These are phyloP conservation scores for Peromyscus maniculatus DNA, from an alignment of 2,113 vertebrate genomes.

Conservation along the genomic window DNA sequence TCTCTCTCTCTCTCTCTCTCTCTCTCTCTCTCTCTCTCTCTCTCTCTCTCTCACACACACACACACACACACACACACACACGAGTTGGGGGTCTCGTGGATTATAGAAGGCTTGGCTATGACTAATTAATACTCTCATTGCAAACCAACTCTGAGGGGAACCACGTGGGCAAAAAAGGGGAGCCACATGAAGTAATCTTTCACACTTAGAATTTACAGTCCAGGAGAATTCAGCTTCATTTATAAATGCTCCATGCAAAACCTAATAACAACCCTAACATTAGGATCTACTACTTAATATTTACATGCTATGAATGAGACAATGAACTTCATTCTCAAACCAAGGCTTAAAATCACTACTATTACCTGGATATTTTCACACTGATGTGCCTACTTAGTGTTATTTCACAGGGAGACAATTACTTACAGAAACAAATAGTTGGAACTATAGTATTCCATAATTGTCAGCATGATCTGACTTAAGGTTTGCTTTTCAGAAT, in stretches of 20 bases:
- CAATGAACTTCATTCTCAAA: slow-evolving; percentile 5
- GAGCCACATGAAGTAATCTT: neutral
- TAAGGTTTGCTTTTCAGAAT: slow-evolving; percentile 7
- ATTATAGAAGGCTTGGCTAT: neutral
- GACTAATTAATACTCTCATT: slow-evolving; percentile 25
- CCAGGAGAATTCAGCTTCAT: slow-evolving; percentile 25
- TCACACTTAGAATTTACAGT: slow-evolving; percentile 26
- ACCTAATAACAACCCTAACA: neutral
- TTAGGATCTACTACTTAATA: neutral
- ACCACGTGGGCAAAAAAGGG: neutral
- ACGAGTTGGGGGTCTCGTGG: neutral
- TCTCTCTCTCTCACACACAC: neutral
- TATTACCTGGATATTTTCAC: neutral
- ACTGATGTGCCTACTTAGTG: neutral
- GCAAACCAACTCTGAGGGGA: neutral
- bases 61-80: neutral
- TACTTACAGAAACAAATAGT: slow-evolving; percentile 22
- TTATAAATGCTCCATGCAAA: neutral
- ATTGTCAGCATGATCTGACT: slow-evolving; percentile 12
- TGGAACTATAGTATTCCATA: neutral
- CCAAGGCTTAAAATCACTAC: slow-evolving; percentile 2
- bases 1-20: no score
- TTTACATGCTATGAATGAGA: neutral
- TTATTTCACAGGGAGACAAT: neutral
- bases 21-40: no score